A percentile compares a stretch with the other conserved stretches of the same genome.
Conservation (phyloP, 2,113 vertebrate genomes). For the Leiothrix lutea region DNA sequence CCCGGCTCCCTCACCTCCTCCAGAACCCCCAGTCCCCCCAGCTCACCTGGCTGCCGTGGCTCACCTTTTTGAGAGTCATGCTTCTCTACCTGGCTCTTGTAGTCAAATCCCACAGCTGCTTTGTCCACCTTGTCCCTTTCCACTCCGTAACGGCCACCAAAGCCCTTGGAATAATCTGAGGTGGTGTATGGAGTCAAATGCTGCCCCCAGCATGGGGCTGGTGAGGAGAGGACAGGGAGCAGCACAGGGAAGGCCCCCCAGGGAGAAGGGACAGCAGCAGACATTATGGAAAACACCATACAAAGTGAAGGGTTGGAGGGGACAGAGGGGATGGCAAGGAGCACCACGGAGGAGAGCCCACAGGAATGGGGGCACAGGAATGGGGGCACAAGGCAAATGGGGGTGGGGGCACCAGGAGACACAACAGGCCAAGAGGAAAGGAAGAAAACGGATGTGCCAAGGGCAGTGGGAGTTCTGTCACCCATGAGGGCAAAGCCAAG, state of each 20-base stretch:
- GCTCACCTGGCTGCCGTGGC: background rate
- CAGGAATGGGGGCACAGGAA: background rate
- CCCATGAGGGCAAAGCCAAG: background rate
- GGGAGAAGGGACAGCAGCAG: background rate
- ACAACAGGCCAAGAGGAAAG: background rate
- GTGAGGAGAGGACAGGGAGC: background rate
- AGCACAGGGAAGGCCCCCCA: background rate
- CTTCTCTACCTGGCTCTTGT: conserved; percentile 85
- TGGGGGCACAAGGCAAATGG: background rate
- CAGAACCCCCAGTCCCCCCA: background rate
- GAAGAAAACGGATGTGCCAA: fast-evolving
- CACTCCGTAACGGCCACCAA: conserved; percentile 87
- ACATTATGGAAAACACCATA: background rate
- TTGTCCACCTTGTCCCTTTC: conserved; percentile 88
- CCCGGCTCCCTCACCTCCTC: background rate
- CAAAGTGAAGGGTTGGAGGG: background rate
- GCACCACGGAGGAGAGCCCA: background rate
- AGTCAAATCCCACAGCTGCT: conserved; percentile 85
- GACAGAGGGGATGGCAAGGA: background rate
- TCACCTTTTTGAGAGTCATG: conserved; percentile 88
- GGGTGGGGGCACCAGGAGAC: background rate
- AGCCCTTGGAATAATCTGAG: conserved; percentile 87
- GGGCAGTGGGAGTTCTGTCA: background rate
- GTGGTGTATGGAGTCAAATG: background rate
- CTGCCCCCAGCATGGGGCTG: background rate